A percentile compares a stretch with the other conserved stretches of the same genome.
Conservation (phyloP, 2,888 invertebrate species). For the Itoplectis maculator region DNA sequence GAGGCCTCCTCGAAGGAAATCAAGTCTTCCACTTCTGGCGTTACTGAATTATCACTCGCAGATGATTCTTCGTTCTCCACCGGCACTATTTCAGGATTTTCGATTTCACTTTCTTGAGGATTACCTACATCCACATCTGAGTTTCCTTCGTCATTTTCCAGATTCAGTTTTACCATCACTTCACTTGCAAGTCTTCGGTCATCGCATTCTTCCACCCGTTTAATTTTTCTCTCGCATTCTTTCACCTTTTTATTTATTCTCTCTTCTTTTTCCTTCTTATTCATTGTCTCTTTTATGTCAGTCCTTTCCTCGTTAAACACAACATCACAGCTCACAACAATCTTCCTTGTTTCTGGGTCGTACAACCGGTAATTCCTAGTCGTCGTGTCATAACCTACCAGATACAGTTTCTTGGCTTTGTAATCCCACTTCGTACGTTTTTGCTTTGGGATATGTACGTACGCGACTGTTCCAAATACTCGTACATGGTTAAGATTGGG, state of each 20-base stretch:
- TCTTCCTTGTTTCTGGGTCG: slow-evolving; percentile 8
- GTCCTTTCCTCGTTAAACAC: slow-evolving; percentile 16
- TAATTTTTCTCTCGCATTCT: too few species aligned
- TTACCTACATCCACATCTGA: slow-evolving; percentile 1
- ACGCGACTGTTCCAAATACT: slow-evolving; percentile 28
- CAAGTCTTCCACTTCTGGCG: slow-evolving; percentile 1
- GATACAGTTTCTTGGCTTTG: slow-evolving; percentile 48
- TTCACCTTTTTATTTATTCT: neutral
- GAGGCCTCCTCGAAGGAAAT: slow-evolving; percentile 3
- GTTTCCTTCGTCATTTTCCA: neutral
- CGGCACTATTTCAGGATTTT: neutral
- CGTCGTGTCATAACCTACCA: slow-evolving; percentile 57
- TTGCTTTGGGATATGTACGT: slow-evolving; percentile 37
- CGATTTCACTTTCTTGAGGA: neutral
- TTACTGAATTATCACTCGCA: neutral
- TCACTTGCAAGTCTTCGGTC: neutral
- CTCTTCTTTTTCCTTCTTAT: neutral
- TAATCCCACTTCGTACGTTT: slow-evolving; percentile 43
- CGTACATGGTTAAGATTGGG: neutral
- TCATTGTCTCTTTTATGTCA: neutral
- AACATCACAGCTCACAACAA: slow-evolving; percentile 48
- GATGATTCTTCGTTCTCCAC: neutral
- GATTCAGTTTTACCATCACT: slow-evolving; percentile 6
- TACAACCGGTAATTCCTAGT: slow-evolving; percentile 48
- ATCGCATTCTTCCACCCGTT: slow-evolving; percentile 1